A percentile compares a stretch with the other conserved stretches of the same genome.
Conservation (phyloP, 2,888 invertebrate species). For the Drosophila austrosaltans region DNA sequence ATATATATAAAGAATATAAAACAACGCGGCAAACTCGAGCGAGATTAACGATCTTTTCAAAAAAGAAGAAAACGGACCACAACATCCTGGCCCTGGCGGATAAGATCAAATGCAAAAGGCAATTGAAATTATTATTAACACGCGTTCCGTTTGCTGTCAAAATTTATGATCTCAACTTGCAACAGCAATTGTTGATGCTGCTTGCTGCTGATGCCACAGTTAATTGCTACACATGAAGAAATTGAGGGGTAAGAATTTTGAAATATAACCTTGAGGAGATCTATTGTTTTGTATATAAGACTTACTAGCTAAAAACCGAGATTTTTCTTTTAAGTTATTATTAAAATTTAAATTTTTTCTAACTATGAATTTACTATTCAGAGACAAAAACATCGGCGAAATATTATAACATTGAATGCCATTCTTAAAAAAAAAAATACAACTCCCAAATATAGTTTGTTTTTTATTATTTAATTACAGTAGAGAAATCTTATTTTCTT, state of each 20-base stretch:
- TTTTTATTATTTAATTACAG: too few species aligned
- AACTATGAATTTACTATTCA: too few species aligned
- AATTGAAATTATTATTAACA: constrained; percentile 56
- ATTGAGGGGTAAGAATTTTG: neutral
- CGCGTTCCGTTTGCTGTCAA: constrained; percentile 63
- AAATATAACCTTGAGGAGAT: too few species aligned
- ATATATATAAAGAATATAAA: constrained; percentile 26
- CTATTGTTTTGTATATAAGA: too few species aligned
- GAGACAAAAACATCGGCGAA: too few species aligned
- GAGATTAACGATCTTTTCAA: constrained; percentile 62
- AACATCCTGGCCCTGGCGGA: constrained; percentile 66
- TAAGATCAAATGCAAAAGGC: constrained; percentile 48
- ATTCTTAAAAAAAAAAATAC: too few species aligned
- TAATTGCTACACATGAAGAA: constrained; percentile 36
- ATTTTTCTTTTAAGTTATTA: too few species aligned
- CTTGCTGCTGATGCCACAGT: constrained; percentile 35
- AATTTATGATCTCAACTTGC: constrained; percentile 70
- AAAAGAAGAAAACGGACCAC: constrained; percentile 46
- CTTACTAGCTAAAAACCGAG: too few species aligned
- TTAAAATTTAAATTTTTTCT: too few species aligned
- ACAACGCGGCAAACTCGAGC: constrained; percentile 11
- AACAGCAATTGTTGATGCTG: constrained; percentile 41
- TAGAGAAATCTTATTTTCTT: neutral
- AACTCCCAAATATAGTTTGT: too few species aligned
- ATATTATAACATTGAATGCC: too few species aligned